Conservation (phyloP, 2,797 vertebrate genomes). For the Diplodus sargus region DNA sequence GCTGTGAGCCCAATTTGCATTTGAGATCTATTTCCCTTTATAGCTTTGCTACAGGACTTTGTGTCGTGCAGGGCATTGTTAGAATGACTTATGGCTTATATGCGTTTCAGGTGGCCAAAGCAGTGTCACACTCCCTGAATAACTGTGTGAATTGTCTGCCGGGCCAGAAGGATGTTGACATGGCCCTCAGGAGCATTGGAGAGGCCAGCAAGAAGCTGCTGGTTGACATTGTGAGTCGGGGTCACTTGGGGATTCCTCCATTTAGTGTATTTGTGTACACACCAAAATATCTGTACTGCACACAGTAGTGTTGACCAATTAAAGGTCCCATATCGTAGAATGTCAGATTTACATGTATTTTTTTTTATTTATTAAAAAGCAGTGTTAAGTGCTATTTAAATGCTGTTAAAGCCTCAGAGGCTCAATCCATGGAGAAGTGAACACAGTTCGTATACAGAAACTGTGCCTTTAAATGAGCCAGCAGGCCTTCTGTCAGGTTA, state of each 20-base stretch:
- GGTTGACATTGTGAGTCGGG: conserved; percentile 91
- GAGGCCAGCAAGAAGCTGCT: conserved; percentile 99
- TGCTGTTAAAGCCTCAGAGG: too few species aligned
- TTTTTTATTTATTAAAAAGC: too few species aligned
- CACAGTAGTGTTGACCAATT: background rate
- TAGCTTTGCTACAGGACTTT: conserved; percentile 55
- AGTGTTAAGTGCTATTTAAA: too few species aligned
- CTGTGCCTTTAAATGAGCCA: too few species aligned
- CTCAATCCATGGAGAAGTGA: too few species aligned
- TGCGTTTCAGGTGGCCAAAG: conserved; percentile 93
- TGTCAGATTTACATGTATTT: too few species aligned
- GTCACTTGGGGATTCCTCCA: background rate
- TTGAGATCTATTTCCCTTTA: conserved; percentile 64
- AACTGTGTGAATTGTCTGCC: conserved; percentile 99
- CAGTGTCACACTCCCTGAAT: conserved; percentile 97
- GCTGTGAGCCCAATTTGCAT: conserved; percentile 77
- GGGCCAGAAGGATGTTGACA: conserved; percentile 98
- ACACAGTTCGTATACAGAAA: too few species aligned
- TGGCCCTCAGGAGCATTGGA: conserved; percentile 97
- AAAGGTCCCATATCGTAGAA: too few species aligned
- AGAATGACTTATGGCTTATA: conserved; percentile 57
- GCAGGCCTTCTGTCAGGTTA: too few species aligned
- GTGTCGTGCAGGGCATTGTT: conserved; percentile 59
- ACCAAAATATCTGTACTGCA: conserved; percentile 10
- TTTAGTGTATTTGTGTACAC: conserved; percentile 10